phyloP scores from a whole-genome alignment of 2,888 invertebrate species.

The Elmis aenea region DNA sequence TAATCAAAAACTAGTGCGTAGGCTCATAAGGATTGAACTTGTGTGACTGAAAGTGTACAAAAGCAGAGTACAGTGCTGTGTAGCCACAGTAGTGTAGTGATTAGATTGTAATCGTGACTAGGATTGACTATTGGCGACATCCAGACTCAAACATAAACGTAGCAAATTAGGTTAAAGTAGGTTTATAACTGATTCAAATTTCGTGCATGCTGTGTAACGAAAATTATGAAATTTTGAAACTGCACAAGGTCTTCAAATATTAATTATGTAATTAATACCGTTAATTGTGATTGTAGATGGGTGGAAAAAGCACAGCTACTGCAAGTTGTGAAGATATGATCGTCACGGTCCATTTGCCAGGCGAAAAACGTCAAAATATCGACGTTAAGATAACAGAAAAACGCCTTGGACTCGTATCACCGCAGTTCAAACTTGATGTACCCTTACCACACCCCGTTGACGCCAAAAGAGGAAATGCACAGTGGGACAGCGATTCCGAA shows the following conservation, averaged over 20 bases:
- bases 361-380: constrained; percentile 69
- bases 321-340: constrained; percentile 86
- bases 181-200: too few species aligned
- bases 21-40: too few species aligned
- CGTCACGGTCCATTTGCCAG: constrained; percentile 70
- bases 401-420: constrained; percentile 59
- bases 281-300: constrained; percentile 56
- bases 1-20: too few species aligned
- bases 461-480: constrained; percentile 74
- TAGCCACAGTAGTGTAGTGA: too few species aligned
- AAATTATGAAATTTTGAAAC: neutral
- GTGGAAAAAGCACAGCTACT: constrained; percentile 70
- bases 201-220: too few species aligned
- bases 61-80: too few species aligned
- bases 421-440: constrained; percentile 64
- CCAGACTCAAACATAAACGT: too few species aligned
- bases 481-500: constrained; percentile 65
- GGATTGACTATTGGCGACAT: too few species aligned
- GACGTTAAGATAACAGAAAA: constrained; percentile 62
- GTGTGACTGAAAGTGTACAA: too few species aligned
- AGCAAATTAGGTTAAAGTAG: too few species aligned
- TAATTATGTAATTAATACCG: neutral
- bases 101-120: too few species aligned
- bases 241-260: neutral
- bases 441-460: constrained; percentile 78